Evolutionary conservation across 1,140 invertebrate species (phyloP).

Genomic region (Coptotermes formosanus): DNA sequence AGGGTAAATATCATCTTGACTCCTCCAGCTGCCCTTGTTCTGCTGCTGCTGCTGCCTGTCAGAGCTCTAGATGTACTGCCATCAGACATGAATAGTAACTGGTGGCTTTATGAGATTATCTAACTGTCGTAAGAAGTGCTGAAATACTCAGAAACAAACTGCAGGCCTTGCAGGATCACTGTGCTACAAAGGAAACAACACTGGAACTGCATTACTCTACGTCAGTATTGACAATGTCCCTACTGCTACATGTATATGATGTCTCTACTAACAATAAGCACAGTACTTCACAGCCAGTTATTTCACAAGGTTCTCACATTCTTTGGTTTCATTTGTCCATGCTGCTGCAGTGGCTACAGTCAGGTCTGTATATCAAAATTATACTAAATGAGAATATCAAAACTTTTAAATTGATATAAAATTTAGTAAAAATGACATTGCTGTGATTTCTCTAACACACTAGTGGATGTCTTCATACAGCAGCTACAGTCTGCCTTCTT

Average conservation of each 20-base stretch:
- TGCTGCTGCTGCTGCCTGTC: too few relatives aligned
- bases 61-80: too few relatives aligned
- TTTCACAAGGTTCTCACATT: background rate
- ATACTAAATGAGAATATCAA: constrained; percentile 10
- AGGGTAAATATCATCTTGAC: too few relatives aligned
- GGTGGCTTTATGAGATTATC: too few relatives aligned
- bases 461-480: background rate
- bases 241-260: background rate
- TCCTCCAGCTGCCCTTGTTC: too few relatives aligned
- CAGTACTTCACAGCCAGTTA: constrained; percentile 10
- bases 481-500: background rate
- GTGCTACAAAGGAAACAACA: background rate
- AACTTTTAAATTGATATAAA: constrained; percentile 11
- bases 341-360: background rate
- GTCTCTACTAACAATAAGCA: background rate
- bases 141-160: too few relatives aligned
- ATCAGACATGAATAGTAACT: too few relatives aligned
- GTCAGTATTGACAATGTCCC: background rate
- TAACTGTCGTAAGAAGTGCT: too few relatives aligned
- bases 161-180: background rate
- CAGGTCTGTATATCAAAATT: constrained; percentile 11
- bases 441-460: background rate
- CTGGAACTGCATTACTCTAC: background rate
- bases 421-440: constrained; percentile 14
- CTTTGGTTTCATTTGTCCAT: background rate